Evolutionary conservation across 2,797 vertebrate genomes (phyloP), one percentile per base, ranked within the genome.

Genomic region (Chelonia mydas): DNA sequence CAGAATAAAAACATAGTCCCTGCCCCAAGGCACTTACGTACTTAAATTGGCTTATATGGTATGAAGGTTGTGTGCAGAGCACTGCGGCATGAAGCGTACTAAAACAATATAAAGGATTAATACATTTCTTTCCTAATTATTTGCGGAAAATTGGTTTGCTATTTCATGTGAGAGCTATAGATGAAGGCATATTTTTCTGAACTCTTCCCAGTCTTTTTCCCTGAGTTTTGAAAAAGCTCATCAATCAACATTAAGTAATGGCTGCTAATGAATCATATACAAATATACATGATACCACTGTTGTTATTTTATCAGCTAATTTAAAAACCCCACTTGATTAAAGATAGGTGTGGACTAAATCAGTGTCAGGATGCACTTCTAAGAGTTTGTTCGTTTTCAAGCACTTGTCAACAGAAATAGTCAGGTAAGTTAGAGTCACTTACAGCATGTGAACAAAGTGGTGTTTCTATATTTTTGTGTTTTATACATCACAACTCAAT

Each of bases 221-320:
- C 72, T n/a, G 21, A 59, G 47, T 19, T 27, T 45, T 51, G 2
- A 0, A 15, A 51, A 37, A 5, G 13, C 55, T 83, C n/a, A 83
- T 57, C 68, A 91, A 55, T 59, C 92, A 90, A 86, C 87, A 55
- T 81, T 86, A 86, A 88, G 72, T 45, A 87, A 59, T 0, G 2
- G n/a, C 11, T 93, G 47, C 41, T 89, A 77, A 50, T 28, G 53
- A 53, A 95, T 82, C 54, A 53, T 2, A 45, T 16, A 81, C 21
- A 91, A 82, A 72, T 53, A 59, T 25, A 77, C 31, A 50, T 51
- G 25, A 37, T 49, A 90, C 37, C 37, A 45, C 49, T 4, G 23
- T 50, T 68, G 21, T 5, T 50, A 82, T 16, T 94, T 92, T 90
- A 47, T 49, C 81, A 95, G 57, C 50, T 93, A 87, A 78, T 90